These are phyloP conservation scores for Puntigrus tetrazona DNA, from an alignment of 2,113 vertebrate species.

Conservation along the genomic window DNA sequence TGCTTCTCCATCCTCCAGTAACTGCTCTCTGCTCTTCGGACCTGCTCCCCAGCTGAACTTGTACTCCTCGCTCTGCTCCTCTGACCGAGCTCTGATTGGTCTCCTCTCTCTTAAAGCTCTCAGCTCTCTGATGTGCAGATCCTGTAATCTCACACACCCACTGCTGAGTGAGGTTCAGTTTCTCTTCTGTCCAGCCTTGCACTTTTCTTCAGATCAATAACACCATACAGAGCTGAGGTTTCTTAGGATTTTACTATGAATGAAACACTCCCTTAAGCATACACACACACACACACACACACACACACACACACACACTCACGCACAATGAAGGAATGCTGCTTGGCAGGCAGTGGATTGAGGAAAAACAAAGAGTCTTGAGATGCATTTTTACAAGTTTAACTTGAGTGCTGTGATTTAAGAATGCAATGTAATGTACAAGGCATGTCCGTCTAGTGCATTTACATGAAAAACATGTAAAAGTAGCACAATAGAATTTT, in stretches of 20 bases:
- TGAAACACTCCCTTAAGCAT: not conserved
- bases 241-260: constrained; percentile 3
- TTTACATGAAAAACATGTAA: not conserved
- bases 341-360: not conserved
- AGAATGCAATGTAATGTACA: not conserved
- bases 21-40: not conserved
- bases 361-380: not conserved
- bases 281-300: constrained; percentile 3
- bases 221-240: not conserved
- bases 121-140: not conserved
- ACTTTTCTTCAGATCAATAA: constrained; percentile 20
- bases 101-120: not conserved
- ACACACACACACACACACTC: not conserved
- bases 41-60: constrained; percentile 16
- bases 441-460: not conserved
- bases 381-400: too few relatives aligned
- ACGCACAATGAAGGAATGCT: not conserved
- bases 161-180: not conserved
- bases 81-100: not conserved
- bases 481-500: not conserved
- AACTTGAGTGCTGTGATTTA: too few relatives aligned
- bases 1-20: not conserved
- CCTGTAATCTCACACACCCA: constrained; percentile 3
- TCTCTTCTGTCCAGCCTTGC: constrained; percentile 1
- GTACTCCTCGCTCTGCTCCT: not conserved